Evolutionary conservation across 2,797 vertebrate genomes (phyloP).

Genomic region (Megaceryle alcyon): DNA sequence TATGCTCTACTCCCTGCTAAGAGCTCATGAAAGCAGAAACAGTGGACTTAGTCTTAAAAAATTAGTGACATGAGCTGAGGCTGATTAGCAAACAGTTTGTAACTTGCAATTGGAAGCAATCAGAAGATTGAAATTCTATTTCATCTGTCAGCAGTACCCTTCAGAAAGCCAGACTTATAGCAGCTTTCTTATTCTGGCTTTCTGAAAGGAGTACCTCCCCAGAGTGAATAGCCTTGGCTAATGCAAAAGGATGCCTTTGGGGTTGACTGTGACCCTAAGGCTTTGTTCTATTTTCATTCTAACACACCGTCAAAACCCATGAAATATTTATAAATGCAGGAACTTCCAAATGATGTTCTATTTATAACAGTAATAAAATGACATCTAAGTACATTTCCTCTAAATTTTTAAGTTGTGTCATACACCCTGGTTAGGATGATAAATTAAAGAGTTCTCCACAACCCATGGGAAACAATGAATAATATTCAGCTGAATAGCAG

Average conservation of each 20-base stretch:
- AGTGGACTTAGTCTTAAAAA: neutral
- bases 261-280: neutral
- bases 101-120: neutral
- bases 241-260: neutral
- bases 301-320: neutral
- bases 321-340: conserved; percentile 27
- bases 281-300: conserved; percentile 36
- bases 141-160: neutral
- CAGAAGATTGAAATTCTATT: neutral
- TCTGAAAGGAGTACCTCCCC: neutral
- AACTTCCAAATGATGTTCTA: conserved; percentile 4
- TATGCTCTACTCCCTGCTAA: neutral
- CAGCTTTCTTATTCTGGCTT: neutral
- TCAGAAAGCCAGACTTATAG: neutral
- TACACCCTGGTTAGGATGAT: neutral
- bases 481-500: neutral
- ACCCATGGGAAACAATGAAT: neutral
- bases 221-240: neutral
- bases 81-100: neutral
- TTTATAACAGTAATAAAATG: conserved; percentile 46
- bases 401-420: conserved; percentile 38
- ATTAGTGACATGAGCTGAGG: neutral
- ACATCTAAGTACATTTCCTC: neutral
- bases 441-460: conserved; percentile 26
- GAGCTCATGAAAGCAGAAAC: neutral